Evolutionary conservation across 2,888 invertebrate species (phyloP).

Genomic region (Chymomyza fuscimana): DNA sequence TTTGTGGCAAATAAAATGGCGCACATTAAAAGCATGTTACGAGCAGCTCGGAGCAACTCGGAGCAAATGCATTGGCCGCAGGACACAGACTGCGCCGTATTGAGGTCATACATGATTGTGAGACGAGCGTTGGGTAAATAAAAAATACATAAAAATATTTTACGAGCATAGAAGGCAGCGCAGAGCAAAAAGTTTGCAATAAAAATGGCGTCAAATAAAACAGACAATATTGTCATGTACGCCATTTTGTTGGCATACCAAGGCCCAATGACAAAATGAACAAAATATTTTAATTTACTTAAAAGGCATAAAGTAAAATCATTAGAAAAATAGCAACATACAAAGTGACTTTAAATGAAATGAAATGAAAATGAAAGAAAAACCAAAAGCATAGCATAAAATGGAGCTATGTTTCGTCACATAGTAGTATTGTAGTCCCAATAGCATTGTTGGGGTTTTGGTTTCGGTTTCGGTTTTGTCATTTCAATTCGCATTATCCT

Average conservation of each 20-base stretch:
- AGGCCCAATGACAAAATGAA: constrained; percentile 46
- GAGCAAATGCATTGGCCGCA: constrained; percentile 26
- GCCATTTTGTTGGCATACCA: constrained; percentile 34
- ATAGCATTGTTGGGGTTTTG: neutral
- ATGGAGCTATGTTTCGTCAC: neutral
- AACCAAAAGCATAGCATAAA: neutral
- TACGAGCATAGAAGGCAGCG: constrained; percentile 46
- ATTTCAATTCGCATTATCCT: constrained; percentile 77
- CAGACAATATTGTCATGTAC: constrained; percentile 71
- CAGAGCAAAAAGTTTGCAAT: constrained; percentile 53
- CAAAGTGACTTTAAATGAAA: neutral
- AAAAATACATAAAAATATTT: constrained; percentile 73
- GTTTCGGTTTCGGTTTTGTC: constrained; percentile 68
- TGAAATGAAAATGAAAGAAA: too few relatives aligned
- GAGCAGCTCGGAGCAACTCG: constrained; percentile 26
- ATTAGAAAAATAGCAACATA: neutral
- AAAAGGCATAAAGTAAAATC: constrained; percentile 65
- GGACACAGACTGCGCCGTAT: constrained; percentile 31
- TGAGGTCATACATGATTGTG: constrained; percentile 65
- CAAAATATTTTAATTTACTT: constrained; percentile 68
- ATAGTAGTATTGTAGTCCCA: neutral
- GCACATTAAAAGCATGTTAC: constrained; percentile 69
- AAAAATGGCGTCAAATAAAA: constrained; percentile 69
- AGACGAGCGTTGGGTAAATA: constrained; percentile 57
- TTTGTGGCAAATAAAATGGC: constrained; percentile 72